Evolutionary conservation across 2,888 invertebrate genomes (phyloP), one percentile per base, ranked within the genome.

Genomic region (Hirtodrosophila histrioides): DNA sequence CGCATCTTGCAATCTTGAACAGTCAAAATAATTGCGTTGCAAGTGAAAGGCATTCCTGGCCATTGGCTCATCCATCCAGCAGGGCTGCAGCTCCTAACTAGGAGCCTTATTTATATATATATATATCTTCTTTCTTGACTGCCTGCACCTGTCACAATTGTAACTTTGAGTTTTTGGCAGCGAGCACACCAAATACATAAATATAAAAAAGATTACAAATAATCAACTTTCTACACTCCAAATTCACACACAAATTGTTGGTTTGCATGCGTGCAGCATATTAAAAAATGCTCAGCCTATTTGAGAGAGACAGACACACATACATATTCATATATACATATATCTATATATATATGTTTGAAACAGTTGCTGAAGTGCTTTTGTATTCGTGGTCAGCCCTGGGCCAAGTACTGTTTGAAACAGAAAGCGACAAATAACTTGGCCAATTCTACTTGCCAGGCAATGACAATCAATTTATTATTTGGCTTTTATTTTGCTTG

Each of bases 251-350:
- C 81, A 78, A 87, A 88, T 85, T 76, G 86, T 68, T 70, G 70
- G 78, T 88, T 85, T 86, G 88, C 85, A 88, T 85, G 85, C 86
- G 88, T 84, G 81, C 76, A 72, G 88, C 86, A 88, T 87, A 88
- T 88, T 88, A 88, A 87, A 87, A 81, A 75, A 72, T 68, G 70
- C 75, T 69, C 83, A 73, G 81, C 86, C 86, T 75, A 77, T 80
- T 73, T 73, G 24, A 43, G 17, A 39, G 39, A 53, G 17, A 12
- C 23, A 54, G 12, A 61, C 36, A 53, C 10, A 49, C 10, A 27
- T 36, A 49, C 8, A 31, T 5, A 33, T 9, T 9, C 5, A 17
- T n/a, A 46, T 3, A 37, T 27, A 48, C 5, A 17, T n/a, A 46
- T 3, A 37, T 27, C 43, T 23, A n/a, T 2, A n/a, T 11, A 33